Evolutionary conservation across 2,888 invertebrate species (phyloP).

Genomic region (Gymnoscelis rufifasciata): DNA sequence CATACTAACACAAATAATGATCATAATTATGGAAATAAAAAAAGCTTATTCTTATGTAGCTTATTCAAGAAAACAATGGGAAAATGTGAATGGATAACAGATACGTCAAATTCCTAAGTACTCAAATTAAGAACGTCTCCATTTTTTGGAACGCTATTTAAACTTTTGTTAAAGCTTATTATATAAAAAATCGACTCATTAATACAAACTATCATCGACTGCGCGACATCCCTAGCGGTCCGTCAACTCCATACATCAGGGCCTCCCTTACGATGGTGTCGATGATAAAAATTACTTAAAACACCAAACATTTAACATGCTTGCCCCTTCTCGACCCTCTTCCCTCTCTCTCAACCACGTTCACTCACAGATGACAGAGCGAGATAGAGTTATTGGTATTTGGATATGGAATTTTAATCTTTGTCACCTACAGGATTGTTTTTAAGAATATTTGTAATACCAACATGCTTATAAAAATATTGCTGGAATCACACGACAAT

Average conservation of each 20-base stretch:
- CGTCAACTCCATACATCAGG: constrained; percentile 71
- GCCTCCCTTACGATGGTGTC: constrained; percentile 73
- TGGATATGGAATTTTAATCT: constrained; percentile 38
- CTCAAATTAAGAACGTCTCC: no score
- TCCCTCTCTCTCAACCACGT: constrained; percentile 44
- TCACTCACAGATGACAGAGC: constrained; percentile 28
- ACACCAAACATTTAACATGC: constrained; percentile 71
- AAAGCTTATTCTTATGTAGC: no score
- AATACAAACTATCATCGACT: constrained; percentile 44
- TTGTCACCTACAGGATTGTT: constrained; percentile 32
- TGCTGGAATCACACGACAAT: no score
- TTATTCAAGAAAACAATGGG: no score
- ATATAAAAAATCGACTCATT: no score
- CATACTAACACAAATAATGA: no score
- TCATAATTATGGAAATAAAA: no score
- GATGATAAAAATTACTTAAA: constrained; percentile 78
- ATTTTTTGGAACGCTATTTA: no score
- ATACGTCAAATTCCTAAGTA: no score
- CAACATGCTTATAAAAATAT: not conserved
- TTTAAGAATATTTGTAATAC: constrained; percentile 2
- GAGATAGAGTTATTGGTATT: constrained; percentile 19
- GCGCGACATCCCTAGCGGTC: constrained; percentile 51
- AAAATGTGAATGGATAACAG: no score
- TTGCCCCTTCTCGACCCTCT: constrained; percentile 44
- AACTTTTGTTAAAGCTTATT: no score